Evolutionary conservation across 1,140 invertebrate species (phyloP).

Genomic region (Ceratosolen fusciceps): DNA sequence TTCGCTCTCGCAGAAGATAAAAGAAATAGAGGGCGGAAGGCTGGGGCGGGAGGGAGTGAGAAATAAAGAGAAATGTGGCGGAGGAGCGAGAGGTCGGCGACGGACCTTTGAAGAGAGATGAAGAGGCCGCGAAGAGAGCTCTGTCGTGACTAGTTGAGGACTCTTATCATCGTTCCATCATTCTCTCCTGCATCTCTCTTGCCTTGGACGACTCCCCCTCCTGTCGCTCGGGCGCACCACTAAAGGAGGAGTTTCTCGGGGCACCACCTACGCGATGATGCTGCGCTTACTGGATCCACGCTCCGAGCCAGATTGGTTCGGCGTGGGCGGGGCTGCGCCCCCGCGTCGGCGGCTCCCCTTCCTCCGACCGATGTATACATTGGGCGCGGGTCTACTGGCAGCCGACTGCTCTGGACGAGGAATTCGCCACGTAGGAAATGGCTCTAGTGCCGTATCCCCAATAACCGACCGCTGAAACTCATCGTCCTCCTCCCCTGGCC

Average conservation of each 20-base stretch:
- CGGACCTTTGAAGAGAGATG: conserved; percentile 8
- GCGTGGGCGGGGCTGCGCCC: conserved; percentile 13
- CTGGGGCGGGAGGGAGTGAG: conserved; percentile 10
- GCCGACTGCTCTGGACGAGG: neutral
- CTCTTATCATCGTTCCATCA: conserved; percentile 67
- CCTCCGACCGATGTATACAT: neutral
- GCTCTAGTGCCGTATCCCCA: neutral
- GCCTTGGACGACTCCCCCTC: neutral
- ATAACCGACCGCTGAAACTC: neutral
- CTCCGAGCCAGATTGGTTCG: neutral
- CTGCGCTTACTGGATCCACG: neutral
- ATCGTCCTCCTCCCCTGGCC: neutral
- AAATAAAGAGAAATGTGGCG: conserved; percentile 42
- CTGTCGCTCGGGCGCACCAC: neutral
- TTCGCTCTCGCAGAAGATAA: conserved; percentile 27
- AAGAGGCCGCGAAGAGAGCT: conserved; percentile 53
- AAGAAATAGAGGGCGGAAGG: neutral
- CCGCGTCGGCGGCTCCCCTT: neutral
- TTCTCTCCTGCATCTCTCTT: conserved; percentile 54
- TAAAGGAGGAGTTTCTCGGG: conserved; percentile 56
- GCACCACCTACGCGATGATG: conserved; percentile 59
- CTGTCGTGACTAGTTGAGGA: conserved; percentile 57
- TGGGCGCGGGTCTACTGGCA: no score
- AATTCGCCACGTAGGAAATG: neutral
- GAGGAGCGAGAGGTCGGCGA: conserved; percentile 17